Evolutionary conservation across 2,113 vertebrate genomes (phyloP).

Genomic region (Pyxicephalus adspersus): DNA sequence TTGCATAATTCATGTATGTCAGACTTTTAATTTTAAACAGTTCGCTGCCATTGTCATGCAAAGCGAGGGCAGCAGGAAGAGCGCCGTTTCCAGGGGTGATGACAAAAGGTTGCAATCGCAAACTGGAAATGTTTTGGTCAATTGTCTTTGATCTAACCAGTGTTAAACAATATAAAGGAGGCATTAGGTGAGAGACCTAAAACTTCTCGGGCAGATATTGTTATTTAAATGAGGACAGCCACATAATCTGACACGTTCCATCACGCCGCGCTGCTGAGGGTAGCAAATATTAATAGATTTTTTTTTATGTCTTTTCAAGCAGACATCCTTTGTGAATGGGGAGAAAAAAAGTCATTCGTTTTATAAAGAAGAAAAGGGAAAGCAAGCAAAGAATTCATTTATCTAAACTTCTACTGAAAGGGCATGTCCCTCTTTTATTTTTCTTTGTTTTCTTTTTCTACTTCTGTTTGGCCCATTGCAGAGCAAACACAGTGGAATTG

Average conservation of each 20-base stretch:
- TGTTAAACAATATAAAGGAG: conserved; percentile 53
- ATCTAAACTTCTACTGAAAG: no score
- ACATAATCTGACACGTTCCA: conserved; percentile 41
- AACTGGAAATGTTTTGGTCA: conserved; percentile 50
- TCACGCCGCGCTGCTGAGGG: conserved; percentile 30
- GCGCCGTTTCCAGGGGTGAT: conserved; percentile 40
- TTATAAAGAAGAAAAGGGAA: background rate
- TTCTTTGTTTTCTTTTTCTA: no score
- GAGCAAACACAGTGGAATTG: no score
- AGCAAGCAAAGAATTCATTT: background rate
- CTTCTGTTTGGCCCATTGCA: no score
- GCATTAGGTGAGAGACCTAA: conserved; percentile 22
- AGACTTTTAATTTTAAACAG: conserved; percentile 54
- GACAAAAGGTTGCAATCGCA: conserved; percentile 38
- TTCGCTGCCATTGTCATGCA: conserved; percentile 52
- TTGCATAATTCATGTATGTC: conserved; percentile 55
- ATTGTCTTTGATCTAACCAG: conserved; percentile 51
- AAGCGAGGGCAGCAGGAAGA: conserved; percentile 43
- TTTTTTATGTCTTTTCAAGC: conserved; percentile 14
- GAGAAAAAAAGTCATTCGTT: background rate
- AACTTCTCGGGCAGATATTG: conserved; percentile 40
- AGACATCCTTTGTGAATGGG: conserved; percentile 1
- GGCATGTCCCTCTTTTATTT: no score
- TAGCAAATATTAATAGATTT: conserved; percentile 49
- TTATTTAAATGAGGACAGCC: conserved; percentile 39